Evolutionary conservation across 2,797 vertebrate species (phyloP), one percentile per base, ranked within the genome.

Genomic region (Ctenopoma kingsleyae): DNA sequence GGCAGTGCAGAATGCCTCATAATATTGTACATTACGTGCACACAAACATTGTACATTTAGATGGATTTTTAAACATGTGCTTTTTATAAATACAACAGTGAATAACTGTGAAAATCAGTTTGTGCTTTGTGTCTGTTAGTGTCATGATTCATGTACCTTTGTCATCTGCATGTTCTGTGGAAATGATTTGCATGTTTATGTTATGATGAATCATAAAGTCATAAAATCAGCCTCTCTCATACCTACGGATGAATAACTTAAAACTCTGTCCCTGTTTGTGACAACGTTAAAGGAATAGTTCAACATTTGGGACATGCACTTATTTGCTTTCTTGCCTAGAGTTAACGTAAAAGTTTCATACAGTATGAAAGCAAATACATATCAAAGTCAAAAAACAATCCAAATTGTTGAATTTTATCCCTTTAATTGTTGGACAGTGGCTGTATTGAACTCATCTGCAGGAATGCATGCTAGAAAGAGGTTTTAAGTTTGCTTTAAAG

Each of bases 111-210:
- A 48, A 5, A n/a, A 50, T 38, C 2, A 8, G 22, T 40, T 49
- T 58, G 36, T 44, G 23, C 23, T 64, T 40, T 56, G 13, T 52
- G 49, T 54, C 4, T 48, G 38, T 47, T 59, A 68, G 32, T 74
- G 54, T 43, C 13, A n/a, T 40, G 41, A 67, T 47, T 71, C 19
- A 49, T 36, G 35, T 44, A 40, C 17, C 1, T 59, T 72, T 65
- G 36, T 65, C 19, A 22, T 70, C 5, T 71, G 70, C 54, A 57
- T 71, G 67, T 55, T 51, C 23, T 58, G 12, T 60, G 47, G 3
- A 43, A 44, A 15, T 56, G 54, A 48, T 67, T 71, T 79, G 73
- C 67, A 82, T 65, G 66, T 59, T 57, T 60, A n/a, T n/a, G n/a
- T n/a, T n/a, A n/a, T n/a, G n/a, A n/a, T n/a, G n/a, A n/a, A n/a